Conservation (phyloP, 1,140 invertebrate genomes). For the Delia radicum region DNA sequence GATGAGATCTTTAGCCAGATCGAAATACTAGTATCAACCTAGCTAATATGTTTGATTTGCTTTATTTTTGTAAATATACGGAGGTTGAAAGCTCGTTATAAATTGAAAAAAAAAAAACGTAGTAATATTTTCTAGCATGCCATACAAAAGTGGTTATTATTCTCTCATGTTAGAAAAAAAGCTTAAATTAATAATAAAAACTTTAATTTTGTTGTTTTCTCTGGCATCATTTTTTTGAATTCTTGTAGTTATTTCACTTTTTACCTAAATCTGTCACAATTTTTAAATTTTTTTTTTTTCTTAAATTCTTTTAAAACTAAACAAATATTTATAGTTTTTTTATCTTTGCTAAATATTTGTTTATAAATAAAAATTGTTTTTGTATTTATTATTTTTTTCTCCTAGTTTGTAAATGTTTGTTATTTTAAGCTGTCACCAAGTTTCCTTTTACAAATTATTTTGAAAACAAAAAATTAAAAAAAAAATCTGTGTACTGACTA, state of each 20-base stretch:
- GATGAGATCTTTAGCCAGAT: too few species aligned
- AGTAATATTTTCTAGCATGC: too few species aligned
- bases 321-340: not conserved
- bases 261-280: not conserved
- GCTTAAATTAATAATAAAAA: too few species aligned
- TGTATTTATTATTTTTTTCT: not conserved
- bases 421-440: not conserved
- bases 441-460: not conserved
- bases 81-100: too few species aligned
- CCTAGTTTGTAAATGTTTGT: not conserved
- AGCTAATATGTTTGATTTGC: too few species aligned
- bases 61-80: too few species aligned
- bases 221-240: not conserved
- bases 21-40: too few species aligned
- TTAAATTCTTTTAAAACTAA: not conserved
- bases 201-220: not conserved
- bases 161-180: too few species aligned
- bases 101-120: too few species aligned
- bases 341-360: not conserved
- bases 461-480: not conserved
- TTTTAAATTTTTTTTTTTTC: not conserved
- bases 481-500: not conserved
- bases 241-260: not conserved
- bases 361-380: not conserved
- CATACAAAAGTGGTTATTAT: too few species aligned